phyloP scores from a whole-genome alignment of 2,113 vertebrate genomes.

The Craseonycteris thonglongyai region DNA sequence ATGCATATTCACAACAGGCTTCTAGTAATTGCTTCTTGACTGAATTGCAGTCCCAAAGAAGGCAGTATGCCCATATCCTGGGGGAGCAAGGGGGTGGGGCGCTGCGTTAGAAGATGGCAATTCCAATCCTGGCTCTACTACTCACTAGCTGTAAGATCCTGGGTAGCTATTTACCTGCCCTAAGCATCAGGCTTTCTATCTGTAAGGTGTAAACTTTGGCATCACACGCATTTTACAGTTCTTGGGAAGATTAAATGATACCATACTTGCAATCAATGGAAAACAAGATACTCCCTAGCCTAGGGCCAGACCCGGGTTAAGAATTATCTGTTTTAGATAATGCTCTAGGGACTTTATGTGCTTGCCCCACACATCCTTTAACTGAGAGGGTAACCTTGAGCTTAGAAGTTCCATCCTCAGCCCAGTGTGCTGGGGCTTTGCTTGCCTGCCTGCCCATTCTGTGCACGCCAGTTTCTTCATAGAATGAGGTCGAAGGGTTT shows the following conservation, averaged over 20 bases:
- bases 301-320: background rate
- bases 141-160: background rate
- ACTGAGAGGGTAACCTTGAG: background rate
- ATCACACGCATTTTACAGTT: background rate
- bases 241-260: slow-evolving; percentile 13
- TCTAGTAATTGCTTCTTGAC: background rate
- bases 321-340: background rate
- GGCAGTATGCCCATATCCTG: background rate
- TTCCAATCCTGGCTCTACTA: background rate
- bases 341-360: background rate
- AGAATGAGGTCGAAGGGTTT: background rate
- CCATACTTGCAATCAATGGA: background rate
- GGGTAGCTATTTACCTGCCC: background rate
- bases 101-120: background rate
- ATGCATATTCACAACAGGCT: background rate
- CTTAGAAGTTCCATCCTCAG: background rate
- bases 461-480: background rate
- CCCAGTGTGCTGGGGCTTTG: background rate
- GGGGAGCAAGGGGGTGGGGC: no score
- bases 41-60: background rate
- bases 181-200: background rate
- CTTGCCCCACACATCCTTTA: background rate
- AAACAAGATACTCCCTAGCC: background rate
- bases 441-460: background rate
- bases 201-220: background rate